Base-by-base conservation (phyloP, 1,140 invertebrate genomes). In the Penaeus indicus region DNA sequence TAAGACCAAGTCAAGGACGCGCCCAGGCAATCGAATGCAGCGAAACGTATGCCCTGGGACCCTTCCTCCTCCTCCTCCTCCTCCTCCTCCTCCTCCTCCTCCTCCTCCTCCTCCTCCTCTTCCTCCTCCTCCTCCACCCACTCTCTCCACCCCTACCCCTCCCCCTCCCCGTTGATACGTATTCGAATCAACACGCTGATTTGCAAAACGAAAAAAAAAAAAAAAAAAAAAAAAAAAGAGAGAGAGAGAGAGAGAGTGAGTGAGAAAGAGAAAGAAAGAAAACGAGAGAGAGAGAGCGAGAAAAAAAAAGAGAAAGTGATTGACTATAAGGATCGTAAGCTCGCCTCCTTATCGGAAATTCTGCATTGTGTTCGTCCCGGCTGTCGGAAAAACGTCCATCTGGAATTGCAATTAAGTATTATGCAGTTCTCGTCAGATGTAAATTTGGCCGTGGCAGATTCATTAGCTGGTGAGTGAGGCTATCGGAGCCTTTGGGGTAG, bases 21-120 rank as follows among this genome's bases (percentile, higher is more conserved):
- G 63, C 32, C 62, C 81, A 47, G 63, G 81, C 81, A 84, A 84
- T 69, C 81, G 81, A 64, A 84, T 64, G 81, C 81, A 84, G 81
- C 22, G 62, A 64, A 84, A 21, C 81, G 64, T 82, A 54, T 54
- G 10, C 54, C 54, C 54, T 54, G 54, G 54, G 54, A 54, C 54
- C 54, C 54, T 4, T 42, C 38, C 38, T 42, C 38, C 38, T 42
- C 38, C 38, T 42, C 38, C 38, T 42, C 38, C 38, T 3, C 38
- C 38, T 11, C 0, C 54, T 47, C 42, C 42, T 47, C 42, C 42
- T 3, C 10, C 42, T 10, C 42, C 47, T 4, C 1, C 54, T 0
- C 10, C 4, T 11, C 54, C 19, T 22, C 27, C 32, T 22, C 18
- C 81, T 42, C 38, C 38, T 42, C 38, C 38, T 42, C 38, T 4